Percentiles rank a stretch among this genome's conserved stretches.
Evolutionary conservation across 2,888 invertebrate species (phyloP).

Genomic region (Nematopogon swammerdamellus): DNA sequence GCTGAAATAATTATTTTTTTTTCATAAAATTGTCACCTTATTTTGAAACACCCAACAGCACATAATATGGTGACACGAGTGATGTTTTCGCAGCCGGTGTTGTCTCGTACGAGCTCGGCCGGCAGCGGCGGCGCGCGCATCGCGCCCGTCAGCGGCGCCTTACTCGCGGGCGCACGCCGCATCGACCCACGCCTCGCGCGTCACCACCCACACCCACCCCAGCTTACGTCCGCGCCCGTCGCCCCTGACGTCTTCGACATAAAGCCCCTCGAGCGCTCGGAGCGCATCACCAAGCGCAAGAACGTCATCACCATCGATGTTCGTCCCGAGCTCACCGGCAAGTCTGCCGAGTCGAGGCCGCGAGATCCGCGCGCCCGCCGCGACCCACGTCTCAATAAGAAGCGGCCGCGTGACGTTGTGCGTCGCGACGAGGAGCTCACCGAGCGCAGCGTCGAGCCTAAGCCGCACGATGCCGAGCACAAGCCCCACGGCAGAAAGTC

Average conservation of each 20-base stretch:
- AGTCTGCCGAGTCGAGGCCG: neutral
- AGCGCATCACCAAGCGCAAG: conserved; percentile 30
- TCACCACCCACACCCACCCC: conserved; percentile 18
- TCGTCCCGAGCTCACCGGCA: conserved; percentile 16
- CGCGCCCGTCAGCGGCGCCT: conserved; percentile 35
- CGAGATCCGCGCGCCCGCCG: conserved; percentile 16
- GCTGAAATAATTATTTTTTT: no score
- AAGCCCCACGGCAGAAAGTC: conserved; percentile 5
- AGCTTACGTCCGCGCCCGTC: conserved; percentile 19
- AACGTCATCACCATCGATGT: conserved; percentile 50
- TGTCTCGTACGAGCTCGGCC: neutral
- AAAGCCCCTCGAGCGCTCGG: conserved; percentile 35
- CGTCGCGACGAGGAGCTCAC: neutral
- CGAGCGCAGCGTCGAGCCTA: conserved; percentile 14
- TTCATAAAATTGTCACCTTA: no score
- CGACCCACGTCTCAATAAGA: conserved; percentile 20
- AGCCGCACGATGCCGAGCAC: conserved; percentile 8
- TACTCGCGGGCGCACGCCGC: conserved; percentile 27
- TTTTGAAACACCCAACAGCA: no score
- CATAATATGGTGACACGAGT: neutral
- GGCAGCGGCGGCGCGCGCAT: conserved; percentile 22
- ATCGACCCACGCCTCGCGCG: conserved; percentile 28
- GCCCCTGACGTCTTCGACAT: conserved; percentile 46
- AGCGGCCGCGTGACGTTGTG: conserved; percentile 14
- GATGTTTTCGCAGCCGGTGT: conserved; percentile 31